Evolutionary conservation across 2,113 vertebrate genomes (phyloP).

Genomic region (Cariama cristata): DNA sequence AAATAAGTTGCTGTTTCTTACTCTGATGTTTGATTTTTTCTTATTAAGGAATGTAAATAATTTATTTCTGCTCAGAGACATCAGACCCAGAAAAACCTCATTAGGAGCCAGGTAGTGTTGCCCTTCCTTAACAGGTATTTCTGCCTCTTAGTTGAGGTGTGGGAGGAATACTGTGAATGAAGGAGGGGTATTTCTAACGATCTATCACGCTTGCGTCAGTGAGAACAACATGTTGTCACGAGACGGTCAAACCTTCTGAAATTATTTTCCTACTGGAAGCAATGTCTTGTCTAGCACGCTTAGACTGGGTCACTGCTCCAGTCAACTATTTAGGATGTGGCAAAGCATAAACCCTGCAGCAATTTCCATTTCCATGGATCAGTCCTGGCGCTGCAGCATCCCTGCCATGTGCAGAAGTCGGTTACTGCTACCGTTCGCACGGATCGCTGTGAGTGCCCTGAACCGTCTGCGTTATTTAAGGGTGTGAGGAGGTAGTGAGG

Average conservation of each 20-base stretch:
- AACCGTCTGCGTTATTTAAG: background rate
- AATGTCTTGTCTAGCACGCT: no score
- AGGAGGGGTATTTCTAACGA: background rate
- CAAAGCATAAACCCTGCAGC: background rate
- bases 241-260: background rate
- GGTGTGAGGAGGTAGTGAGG: accelerated
- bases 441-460: background rate
- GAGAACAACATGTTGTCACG: background rate
- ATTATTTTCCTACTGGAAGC: background rate
- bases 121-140: background rate
- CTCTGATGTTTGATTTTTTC: background rate
- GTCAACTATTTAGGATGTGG: no score
- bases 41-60: background rate
- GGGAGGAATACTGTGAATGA: background rate
- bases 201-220: background rate
- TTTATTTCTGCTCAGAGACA: background rate
- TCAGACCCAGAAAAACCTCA: background rate
- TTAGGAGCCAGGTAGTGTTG: background rate
- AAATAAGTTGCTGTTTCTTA: background rate
- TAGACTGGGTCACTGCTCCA: no score
- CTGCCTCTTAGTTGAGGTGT: background rate
- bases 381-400: no score
- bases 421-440: background rate
- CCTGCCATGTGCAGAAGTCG: accelerated
- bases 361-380: background rate